Conservation (phyloP, 2,113 vertebrate genomes). For the Mus spicilegus region DNA sequence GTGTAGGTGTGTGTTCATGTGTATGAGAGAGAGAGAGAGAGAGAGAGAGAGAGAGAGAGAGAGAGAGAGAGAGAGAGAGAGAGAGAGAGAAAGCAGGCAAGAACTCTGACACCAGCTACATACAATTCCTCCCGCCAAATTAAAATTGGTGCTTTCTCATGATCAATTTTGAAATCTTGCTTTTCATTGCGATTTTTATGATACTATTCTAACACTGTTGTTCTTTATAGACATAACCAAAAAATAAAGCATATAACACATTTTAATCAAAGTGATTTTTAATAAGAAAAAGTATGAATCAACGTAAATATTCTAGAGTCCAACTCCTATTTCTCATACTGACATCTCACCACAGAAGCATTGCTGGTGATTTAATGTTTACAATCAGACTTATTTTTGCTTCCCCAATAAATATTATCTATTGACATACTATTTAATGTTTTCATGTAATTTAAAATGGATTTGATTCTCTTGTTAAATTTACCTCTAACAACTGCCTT, state of each 20-base stretch:
- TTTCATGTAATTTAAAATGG: neutral
- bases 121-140: neutral
- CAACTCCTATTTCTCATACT: neutral
- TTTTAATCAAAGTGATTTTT: slow-evolving; percentile 31
- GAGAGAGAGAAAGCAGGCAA: neutral
- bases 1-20: neutral
- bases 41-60: neutral
- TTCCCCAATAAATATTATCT: neutral
- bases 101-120: neutral
- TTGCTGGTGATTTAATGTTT: neutral
- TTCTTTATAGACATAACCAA: neutral
- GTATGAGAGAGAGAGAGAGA: neutral
- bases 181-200: neutral
- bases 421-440: neutral
- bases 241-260: neutral
- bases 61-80: neutral
- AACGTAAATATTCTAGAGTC: neutral
- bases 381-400: neutral
- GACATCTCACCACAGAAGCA: neutral
- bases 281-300: neutral
- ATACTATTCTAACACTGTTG: neutral
- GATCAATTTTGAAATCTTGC: neutral
- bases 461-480: neutral
- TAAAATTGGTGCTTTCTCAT: neutral
- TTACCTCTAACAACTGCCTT: neutral